Conservation (phyloP, 2,113 vertebrate genomes). For the Paramisgurnus dabryanus region DNA sequence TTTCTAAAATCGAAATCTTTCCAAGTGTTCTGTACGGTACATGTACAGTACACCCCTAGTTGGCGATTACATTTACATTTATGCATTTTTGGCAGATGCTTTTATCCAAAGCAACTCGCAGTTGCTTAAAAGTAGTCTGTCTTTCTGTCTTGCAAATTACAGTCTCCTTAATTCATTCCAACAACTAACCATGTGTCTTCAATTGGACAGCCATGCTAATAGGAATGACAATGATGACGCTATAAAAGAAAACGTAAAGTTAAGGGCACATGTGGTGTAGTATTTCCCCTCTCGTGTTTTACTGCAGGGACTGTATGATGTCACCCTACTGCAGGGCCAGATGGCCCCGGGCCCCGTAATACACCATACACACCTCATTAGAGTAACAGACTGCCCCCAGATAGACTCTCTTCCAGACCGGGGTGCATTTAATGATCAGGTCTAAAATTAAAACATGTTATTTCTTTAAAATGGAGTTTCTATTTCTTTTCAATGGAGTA, state of each 20-base stretch:
- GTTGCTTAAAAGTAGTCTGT: constrained; percentile 32
- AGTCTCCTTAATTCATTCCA: constrained; percentile 36
- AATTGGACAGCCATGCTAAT: constrained; percentile 34
- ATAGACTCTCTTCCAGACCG: constrained; percentile 17
- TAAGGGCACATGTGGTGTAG: constrained; percentile 58
- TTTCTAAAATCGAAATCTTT: no score
- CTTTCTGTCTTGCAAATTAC: constrained; percentile 3
- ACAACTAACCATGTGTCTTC: constrained; percentile 46
- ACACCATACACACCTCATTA: constrained; percentile 63
- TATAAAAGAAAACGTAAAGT: constrained; percentile 58
- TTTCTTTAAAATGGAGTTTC: constrained; percentile 14
- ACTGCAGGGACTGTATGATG: constrained; percentile 64
- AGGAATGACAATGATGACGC: constrained; percentile 46
- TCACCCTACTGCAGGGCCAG: constrained; percentile 60
- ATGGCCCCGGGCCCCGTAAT: constrained; percentile 61
- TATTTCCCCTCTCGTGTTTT: constrained; percentile 62
- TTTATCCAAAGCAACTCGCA: background rate
- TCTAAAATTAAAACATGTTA: constrained; percentile 44
- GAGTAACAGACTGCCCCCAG: constrained; percentile 58
- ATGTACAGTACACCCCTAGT: no score
- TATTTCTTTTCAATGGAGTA: no score
- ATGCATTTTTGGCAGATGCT: constrained; percentile 41
- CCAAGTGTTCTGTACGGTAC: no score
- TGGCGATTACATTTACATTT: constrained; percentile 24
- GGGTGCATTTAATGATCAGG: constrained; percentile 28